Conservation (phyloP, 1,140 invertebrate species). For the Pissodes strobi region DNA sequence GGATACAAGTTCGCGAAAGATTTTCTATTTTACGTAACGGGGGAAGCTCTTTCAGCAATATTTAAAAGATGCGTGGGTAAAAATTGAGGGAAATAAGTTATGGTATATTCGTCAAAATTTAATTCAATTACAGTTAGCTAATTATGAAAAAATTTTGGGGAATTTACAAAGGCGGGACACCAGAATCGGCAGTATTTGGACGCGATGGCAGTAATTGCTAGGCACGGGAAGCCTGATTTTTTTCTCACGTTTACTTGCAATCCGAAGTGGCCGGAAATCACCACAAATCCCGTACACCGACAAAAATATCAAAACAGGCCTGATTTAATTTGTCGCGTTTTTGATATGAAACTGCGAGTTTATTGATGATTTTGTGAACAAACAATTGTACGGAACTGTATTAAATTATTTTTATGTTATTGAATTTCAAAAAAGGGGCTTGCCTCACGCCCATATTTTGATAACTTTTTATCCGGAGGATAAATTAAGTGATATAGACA, state of each 20-base stretch:
- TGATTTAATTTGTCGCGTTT: slow-evolving; percentile 21
- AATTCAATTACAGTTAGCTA: too few relatives aligned
- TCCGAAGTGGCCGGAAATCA: slow-evolving; percentile 15
- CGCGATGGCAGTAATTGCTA: slow-evolving; percentile 5
- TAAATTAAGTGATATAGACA: not conserved
- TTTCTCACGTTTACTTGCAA: slow-evolving; percentile 23
- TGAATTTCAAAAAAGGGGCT: slow-evolving; percentile 22
- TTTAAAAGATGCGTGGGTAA: not conserved
- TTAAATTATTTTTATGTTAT: slow-evolving; percentile 14
- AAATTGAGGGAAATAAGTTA: not conserved
- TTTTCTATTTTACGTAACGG: not conserved
- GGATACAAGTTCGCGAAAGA: not conserved
- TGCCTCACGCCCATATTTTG: slow-evolving; percentile 11
- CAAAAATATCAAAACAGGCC: slow-evolving; percentile 16
- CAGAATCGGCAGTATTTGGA: slow-evolving; percentile 12
- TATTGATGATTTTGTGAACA: slow-evolving; percentile 10
- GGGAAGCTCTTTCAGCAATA: too few relatives aligned
- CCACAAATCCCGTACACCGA: not conserved
- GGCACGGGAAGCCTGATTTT: slow-evolving; percentile 24
- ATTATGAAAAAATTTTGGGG: too few relatives aligned
- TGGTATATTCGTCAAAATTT: not conserved
- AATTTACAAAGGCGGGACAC: not conserved
- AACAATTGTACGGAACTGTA: not conserved
- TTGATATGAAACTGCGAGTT: slow-evolving; percentile 20
- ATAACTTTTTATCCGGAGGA: not conserved